A percentile compares a stretch with the other conserved stretches of the same genome.
These are phyloP conservation scores for Pteropus rufus DNA, from an alignment of 2,797 vertebrate species.

Conservation along the genomic window DNA sequence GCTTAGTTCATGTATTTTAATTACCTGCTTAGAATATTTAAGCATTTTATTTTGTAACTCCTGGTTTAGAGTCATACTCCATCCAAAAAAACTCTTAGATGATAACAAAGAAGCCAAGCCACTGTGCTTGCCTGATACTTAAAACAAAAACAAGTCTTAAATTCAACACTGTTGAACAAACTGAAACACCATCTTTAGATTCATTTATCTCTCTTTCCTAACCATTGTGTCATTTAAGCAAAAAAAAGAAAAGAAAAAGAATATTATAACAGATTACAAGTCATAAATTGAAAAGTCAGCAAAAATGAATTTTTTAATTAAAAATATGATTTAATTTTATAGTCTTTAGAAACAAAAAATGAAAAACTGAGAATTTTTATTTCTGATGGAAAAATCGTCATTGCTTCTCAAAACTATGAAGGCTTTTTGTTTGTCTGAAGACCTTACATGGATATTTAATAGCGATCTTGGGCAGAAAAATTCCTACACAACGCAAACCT, in stretches of 20 bases:
- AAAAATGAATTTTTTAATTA: background rate
- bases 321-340: conserved; percentile 8
- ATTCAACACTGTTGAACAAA: conserved; percentile 24
- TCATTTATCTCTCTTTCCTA: conserved; percentile 23
- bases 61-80: background rate
- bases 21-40: background rate
- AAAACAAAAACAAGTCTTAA: background rate
- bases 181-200: background rate
- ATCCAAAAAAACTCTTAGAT: background rate
- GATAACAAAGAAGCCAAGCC: background rate
- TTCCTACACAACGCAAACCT: conserved; percentile 38
- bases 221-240: background rate
- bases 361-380: conserved; percentile 27
- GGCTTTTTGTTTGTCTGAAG: conserved; percentile 4
- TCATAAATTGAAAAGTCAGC: background rate
- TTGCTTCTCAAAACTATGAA: conserved; percentile 33
- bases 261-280: background rate
- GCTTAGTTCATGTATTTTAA: background rate
- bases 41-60: conserved; percentile 28
- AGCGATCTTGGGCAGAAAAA: conserved; percentile 14
- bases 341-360: background rate
- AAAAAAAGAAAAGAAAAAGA: background rate
- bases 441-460: conserved; percentile 4
- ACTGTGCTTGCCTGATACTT: conserved; percentile 12
- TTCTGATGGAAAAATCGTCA: background rate